Evolutionary conservation across 2,113 vertebrate species (phyloP).

Genomic region (Oplegnathus fasciatus): DNA sequence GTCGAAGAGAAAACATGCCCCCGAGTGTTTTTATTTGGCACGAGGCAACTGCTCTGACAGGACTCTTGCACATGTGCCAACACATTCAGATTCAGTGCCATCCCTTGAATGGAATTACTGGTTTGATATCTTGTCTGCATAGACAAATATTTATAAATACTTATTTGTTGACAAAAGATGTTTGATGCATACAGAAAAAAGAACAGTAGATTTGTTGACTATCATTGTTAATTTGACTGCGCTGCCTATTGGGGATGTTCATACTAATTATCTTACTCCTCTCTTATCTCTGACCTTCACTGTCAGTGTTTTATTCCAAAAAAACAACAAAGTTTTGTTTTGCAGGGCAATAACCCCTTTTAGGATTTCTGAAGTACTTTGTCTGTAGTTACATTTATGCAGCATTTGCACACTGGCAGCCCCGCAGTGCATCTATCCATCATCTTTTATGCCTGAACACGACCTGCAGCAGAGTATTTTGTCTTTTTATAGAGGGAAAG

Average conservation of each 20-base stretch:
- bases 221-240: constrained; percentile 16
- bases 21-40: constrained; percentile 6
- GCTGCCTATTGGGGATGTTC: constrained; percentile 17
- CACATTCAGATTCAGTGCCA: background rate
- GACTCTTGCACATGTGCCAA: background rate
- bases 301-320: constrained; percentile 40
- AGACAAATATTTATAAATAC: constrained; percentile 14
- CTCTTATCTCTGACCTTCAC: constrained; percentile 58
- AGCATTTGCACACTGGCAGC: constrained; percentile 23
- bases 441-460: constrained; percentile 53
- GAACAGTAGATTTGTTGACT: constrained; percentile 27
- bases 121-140: constrained; percentile 15
- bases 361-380: constrained; percentile 20
- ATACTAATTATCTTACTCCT: constrained; percentile 36
- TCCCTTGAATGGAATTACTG: constrained; percentile 9
- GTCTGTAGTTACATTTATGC: constrained; percentile 33
- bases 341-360: constrained; percentile 55
- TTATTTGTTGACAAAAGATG: constrained; percentile 5
- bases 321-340: constrained; percentile 48
- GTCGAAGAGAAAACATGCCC: background rate
- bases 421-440: constrained; percentile 49
- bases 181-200: constrained; percentile 30
- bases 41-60: constrained; percentile 2
- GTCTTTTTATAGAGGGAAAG: constrained; percentile 33
- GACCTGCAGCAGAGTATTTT: constrained; percentile 14